Conservation (phyloP, 2,113 vertebrate genomes). For the Perca schrenkii region DNA sequence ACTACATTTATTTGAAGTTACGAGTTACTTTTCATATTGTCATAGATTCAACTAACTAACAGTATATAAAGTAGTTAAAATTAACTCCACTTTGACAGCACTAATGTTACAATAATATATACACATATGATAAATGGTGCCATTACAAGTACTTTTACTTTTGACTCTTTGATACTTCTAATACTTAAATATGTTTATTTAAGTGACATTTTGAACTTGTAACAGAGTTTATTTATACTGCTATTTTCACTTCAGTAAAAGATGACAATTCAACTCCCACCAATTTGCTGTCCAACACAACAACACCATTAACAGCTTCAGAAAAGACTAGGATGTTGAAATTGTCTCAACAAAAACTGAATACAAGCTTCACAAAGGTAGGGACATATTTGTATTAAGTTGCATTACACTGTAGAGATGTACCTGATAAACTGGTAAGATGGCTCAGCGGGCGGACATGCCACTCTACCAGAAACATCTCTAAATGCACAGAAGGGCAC, state of each 20-base stretch:
- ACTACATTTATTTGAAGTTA: not conserved
- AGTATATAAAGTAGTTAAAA: not conserved
- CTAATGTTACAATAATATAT: not conserved
- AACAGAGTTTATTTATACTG: not conserved
- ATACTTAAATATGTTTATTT: not conserved
- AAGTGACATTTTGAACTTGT: not conserved
- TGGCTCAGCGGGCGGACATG: no score
- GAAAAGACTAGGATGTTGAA: not conserved
- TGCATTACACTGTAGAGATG: no score
- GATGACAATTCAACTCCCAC: not conserved
- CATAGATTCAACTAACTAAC: not conserved
- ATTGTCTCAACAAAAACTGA: not conserved
- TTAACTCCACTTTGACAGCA: not conserved
- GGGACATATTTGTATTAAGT: not conserved
- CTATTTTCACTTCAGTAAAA: not conserved
- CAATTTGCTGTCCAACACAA: not conserved
- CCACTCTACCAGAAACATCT: no score
- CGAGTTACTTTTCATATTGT: not conserved
- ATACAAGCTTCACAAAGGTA: not conserved
- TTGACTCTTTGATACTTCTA: not conserved
- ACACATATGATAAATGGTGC: not conserved
- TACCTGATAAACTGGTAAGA: not conserved
- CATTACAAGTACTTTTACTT: not conserved
- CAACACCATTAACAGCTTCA: no score
- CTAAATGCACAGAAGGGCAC: no score